Evolutionary conservation across 2,888 invertebrate species (phyloP).

Genomic region (Microplitis deprimator): DNA sequence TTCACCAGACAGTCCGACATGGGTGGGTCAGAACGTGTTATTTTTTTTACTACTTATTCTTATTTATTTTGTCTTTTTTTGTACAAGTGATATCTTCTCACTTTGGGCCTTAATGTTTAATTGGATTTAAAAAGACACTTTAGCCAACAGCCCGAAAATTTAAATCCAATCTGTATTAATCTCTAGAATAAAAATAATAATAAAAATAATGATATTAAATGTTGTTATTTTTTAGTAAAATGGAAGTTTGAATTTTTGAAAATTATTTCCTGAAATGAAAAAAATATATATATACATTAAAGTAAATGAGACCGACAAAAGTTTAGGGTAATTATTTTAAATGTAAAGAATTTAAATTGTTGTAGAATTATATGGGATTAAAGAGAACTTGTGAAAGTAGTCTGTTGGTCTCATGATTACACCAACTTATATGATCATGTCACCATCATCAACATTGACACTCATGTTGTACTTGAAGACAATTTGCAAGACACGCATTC

Average conservation of each 20-base stretch:
- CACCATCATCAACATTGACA: background rate
- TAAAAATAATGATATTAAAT: too few species aligned
- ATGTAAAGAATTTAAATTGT: background rate
- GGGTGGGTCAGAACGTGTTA: conserved; percentile 27
- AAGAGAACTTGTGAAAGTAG: background rate
- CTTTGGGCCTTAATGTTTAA: background rate
- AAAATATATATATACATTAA: too few species aligned
- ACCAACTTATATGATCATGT: conserved; percentile 11
- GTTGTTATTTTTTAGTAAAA: too few species aligned
- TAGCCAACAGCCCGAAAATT: too few species aligned
- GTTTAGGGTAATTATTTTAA: too few species aligned
- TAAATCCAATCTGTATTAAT: too few species aligned
- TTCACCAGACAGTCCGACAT: conserved; percentile 17
- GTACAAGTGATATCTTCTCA: conserved; percentile 1
- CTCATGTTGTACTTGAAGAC: conserved; percentile 24
- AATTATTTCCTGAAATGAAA: too few species aligned
- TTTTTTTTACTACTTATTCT: background rate
- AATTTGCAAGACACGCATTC: conserved; percentile 47
- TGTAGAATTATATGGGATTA: background rate
- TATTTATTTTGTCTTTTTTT: conserved; percentile 1
- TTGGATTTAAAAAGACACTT: background rate
- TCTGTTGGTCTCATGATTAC: background rate
- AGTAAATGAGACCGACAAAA: too few species aligned
- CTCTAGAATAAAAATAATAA: too few species aligned
- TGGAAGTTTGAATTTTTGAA: too few species aligned